Evolutionary conservation across 2,797 vertebrate genomes (phyloP), one percentile per base, ranked within the genome.

Genomic region (Orientallactaga sibirica): DNA sequence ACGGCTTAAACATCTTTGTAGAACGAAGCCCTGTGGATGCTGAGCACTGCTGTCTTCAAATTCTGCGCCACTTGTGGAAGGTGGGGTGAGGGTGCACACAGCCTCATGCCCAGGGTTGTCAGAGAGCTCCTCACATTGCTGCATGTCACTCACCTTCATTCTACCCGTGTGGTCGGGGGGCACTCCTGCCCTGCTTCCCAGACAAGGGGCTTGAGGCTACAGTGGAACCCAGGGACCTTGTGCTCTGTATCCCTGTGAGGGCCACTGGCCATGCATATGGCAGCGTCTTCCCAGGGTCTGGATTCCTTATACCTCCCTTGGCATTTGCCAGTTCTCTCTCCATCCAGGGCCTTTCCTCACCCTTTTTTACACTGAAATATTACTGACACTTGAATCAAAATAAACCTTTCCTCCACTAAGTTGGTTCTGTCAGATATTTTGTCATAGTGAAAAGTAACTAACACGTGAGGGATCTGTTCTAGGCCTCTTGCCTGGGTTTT

Each of bases 391-490:
- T 33, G 24, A 19, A 6, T 19, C 62, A 29, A 24, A 64, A 7
- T 16, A 48, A 48, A 5, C 4, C 27, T 1, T 64, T 33, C 19
- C 27, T 64, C 58, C 37, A 37, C 11, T 62, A 43, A 16, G 4
- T 4, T 24, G 52, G 16, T 62, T 74, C 55, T 27, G 3, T 14
- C 25, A 1, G 2, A 37, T 27, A 14, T 14, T 43, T 43, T 29
- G 24, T 86, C 55, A 64, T 19, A 15, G 14, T 11, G 37, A n/a
- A 29, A 62, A 70, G 11, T 25, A 48, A 43, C 6, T 24, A 1
- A 61, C 12, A 7, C 0, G 12, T 15, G 61, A 20, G 1, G 0
- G n/a, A 7, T 41, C 22, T 33, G 19, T 14, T 5, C 10, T 24
- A 15, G 29, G 5, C 5, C 19, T 43, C 8, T 19, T 22, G 10